A percentile compares a stretch with the other conserved stretches of the same genome.
phyloP scores from a whole-genome alignment of 2,797 vertebrate species.

The Neosalanx taihuensis region DNA sequence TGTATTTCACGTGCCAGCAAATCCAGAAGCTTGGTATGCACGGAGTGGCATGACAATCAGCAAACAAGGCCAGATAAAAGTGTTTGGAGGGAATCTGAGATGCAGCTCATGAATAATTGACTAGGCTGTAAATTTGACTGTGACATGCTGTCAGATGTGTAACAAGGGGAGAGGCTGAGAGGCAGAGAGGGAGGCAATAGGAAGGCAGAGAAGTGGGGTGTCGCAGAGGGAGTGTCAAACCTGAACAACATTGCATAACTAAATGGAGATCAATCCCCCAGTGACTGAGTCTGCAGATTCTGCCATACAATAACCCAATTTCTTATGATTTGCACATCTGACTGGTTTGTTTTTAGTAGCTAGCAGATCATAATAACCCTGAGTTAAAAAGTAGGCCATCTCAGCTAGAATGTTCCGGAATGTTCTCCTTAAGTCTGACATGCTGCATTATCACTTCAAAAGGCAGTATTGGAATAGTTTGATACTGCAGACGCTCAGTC shows the following conservation, averaged over 20 bases:
- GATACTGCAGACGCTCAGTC: constrained; percentile 1
- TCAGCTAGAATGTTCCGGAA: constrained; percentile 12
- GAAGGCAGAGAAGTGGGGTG: not conserved
- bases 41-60: constrained; percentile 22
- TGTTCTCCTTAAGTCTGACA: constrained; percentile 32
- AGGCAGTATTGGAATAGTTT: constrained; percentile 43
- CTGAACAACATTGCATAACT: constrained; percentile 48
- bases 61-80: constrained; percentile 30
- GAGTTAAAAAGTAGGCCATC: constrained; percentile 43
- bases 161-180: constrained; percentile 19
- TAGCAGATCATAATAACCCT: constrained; percentile 23
- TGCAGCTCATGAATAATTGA: constrained; percentile 49
- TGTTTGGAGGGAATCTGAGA: constrained; percentile 34
- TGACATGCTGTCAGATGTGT: constrained; percentile 48
- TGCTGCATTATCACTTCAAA: constrained; percentile 36
- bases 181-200: constrained; percentile 12
- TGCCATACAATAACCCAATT: constrained; percentile 21
- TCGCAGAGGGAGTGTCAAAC: constrained; percentile 36
- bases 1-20: constrained; percentile 28
- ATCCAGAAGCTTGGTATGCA: constrained; percentile 23
- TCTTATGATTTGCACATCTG: constrained; percentile 34
- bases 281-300: constrained; percentile 27
- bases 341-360: constrained; percentile 22
- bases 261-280: constrained; percentile 41
- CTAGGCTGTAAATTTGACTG: constrained; percentile 30